Percentiles rank a stretch among this genome's conserved stretches.
Evolutionary conservation across 1,140 invertebrate genomes (phyloP).

Genomic region (Nephila pilipes): DNA sequence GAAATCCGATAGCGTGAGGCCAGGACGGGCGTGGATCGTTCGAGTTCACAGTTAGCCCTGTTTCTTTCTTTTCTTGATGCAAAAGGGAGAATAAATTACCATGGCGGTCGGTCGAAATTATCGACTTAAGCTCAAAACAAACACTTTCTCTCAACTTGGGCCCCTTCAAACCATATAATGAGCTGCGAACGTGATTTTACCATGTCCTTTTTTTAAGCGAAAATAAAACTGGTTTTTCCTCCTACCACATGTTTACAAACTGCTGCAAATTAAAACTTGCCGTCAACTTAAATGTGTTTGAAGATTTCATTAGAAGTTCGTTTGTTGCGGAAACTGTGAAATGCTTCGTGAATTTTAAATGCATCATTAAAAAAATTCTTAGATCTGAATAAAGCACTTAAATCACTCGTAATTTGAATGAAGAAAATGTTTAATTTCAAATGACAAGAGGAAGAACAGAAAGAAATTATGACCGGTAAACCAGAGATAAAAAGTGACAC

Average conservation of each 20-base stretch:
- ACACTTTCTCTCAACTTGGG: neutral
- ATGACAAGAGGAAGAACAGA: too few species aligned
- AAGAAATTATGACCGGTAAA: too few species aligned
- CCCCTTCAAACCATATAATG: neutral
- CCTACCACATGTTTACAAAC: neutral
- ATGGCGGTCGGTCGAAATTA: neutral
- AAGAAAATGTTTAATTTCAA: too few species aligned
- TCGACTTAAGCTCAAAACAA: neutral
- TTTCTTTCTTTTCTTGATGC: neutral
- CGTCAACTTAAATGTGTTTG: too few species aligned
- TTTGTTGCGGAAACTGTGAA: too few species aligned
- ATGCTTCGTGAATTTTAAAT: too few species aligned
- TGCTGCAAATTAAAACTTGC: neutral
- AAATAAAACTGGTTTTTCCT: neutral
- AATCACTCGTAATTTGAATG: too few species aligned
- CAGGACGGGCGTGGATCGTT: slow-evolving; percentile 27
- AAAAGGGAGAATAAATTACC: neutral
- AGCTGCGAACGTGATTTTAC: neutral
- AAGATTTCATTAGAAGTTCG: too few species aligned
- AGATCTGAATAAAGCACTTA: too few species aligned
- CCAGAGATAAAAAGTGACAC: too few species aligned
- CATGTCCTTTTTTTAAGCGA: neutral
- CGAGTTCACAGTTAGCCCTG: neutral
- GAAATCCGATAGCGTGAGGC: slow-evolving; percentile 57
- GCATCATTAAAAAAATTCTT: too few species aligned